These are phyloP conservation scores for Nesoenas mayeri DNA, from an alignment of 2,113 vertebrate genomes.

Conservation along the genomic window DNA sequence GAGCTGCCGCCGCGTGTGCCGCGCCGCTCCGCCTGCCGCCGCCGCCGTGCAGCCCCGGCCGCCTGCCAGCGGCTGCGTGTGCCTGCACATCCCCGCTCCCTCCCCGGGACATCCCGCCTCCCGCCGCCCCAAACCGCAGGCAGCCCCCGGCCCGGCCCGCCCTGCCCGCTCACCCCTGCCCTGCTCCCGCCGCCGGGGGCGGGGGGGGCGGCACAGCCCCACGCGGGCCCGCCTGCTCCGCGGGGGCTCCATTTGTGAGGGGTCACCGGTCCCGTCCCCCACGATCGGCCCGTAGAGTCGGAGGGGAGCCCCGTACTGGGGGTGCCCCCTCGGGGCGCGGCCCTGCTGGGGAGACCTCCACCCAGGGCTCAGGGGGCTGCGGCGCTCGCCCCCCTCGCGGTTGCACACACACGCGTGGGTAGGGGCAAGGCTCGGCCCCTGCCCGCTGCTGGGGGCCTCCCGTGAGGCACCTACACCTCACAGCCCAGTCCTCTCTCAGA, in stretches of 20 bases:
- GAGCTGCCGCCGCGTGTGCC: slow-evolving; percentile 24
- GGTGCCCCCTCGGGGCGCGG: too few species aligned
- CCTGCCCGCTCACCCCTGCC: neutral
- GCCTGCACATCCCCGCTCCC: slow-evolving; percentile 52
- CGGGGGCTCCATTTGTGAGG: neutral
- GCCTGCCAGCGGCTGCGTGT: slow-evolving; percentile 63
- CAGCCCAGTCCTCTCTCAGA: neutral
- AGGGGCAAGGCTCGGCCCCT: neutral
- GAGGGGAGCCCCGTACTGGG: neutral
- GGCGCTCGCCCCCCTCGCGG: neutral
- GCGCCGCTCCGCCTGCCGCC: neutral
- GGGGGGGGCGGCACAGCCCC: neutral
- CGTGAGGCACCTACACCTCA: neutral
- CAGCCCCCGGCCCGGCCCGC: neutral
- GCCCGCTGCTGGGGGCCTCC: neutral
- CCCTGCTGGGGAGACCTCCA: neutral
- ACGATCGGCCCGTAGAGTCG: neutral
- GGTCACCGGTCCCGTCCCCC: neutral
- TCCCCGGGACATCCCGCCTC: slow-evolving; percentile 40
- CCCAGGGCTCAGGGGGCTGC: neutral
- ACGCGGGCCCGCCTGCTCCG: too few species aligned
- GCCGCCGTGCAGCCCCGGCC: slow-evolving; percentile 43
- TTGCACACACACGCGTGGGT: neutral
- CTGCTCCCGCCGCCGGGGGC: neutral
- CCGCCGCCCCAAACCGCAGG: neutral